Evolutionary conservation across 2,113 vertebrate genomes (phyloP).

Genomic region (Natator depressus): DNA sequence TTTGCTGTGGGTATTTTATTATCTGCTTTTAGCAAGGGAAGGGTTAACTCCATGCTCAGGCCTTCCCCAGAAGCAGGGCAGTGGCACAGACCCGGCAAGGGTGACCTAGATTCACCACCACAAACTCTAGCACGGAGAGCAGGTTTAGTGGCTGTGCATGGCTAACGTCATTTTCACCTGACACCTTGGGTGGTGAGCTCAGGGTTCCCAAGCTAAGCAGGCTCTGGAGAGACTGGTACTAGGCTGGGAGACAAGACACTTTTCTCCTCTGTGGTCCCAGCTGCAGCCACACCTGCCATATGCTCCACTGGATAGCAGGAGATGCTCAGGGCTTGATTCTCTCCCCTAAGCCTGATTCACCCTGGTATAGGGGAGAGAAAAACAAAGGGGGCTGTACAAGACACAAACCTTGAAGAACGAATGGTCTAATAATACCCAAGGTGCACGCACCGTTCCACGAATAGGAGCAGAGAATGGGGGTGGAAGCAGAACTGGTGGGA

Average conservation of each 20-base stretch:
- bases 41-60: background rate
- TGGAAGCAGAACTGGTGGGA: background rate
- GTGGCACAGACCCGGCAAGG: rapidly evolving
- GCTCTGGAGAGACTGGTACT: background rate
- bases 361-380: background rate
- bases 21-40: background rate
- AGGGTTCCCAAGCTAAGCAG: background rate
- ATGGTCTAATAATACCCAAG: background rate
- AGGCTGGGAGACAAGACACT: background rate
- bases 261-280: background rate
- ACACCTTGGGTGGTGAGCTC: background rate
- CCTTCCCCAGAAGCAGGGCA: rapidly evolving
- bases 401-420: background rate
- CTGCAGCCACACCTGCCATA: background rate
- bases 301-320: background rate
- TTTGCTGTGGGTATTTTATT: background rate
- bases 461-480: background rate
- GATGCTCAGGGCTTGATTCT: background rate
- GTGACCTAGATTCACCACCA: background rate
- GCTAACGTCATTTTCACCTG: background rate
- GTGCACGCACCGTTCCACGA: too few relatives aligned
- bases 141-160: background rate
- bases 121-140: rapidly evolving
- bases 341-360: background rate
- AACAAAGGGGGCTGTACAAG: background rate